Evolutionary conservation across 2,113 vertebrate genomes (phyloP).

Genomic region (Emydocephalus ijimae): DNA sequence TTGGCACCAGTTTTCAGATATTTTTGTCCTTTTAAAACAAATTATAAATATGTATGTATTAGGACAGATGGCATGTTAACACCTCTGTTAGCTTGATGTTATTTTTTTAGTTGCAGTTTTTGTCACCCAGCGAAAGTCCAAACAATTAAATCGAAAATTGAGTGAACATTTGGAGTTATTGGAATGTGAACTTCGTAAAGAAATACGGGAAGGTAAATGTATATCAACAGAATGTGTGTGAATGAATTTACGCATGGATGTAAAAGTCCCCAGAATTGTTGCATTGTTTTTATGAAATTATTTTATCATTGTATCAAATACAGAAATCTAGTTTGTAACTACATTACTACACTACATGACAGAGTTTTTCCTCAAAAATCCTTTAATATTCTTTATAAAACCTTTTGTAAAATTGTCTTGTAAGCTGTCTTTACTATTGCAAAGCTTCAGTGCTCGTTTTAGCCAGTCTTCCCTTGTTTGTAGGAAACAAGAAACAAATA

Average conservation of each 20-base stretch:
- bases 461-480: background rate
- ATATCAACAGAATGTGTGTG: slow-evolving; percentile 27
- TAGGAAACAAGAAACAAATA: background rate
- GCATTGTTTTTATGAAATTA: slow-evolving; percentile 12
- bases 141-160: slow-evolving; percentile 76
- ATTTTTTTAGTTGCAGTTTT: slow-evolving; percentile 66
- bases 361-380: background rate
- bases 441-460: background rate
- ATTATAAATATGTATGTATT: background rate
- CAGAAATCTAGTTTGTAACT: background rate
- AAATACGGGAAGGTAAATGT: slow-evolving; percentile 88
- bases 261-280: background rate
- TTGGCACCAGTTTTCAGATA: background rate
- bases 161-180: slow-evolving; percentile 81
- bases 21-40: slow-evolving; percentile 5
- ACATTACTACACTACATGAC: background rate
- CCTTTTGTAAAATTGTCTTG: background rate
- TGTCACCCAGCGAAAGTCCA: slow-evolving; percentile 79
- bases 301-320: background rate
- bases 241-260: background rate
- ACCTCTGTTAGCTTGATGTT: slow-evolving; percentile 8
- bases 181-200: slow-evolving; percentile 86
- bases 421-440: background rate
- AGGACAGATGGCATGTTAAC: background rate
- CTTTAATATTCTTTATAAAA: background rate